Base-by-base conservation (phyloP, 2,888 invertebrate species). In the Archaeoteleia sp. region DNA sequence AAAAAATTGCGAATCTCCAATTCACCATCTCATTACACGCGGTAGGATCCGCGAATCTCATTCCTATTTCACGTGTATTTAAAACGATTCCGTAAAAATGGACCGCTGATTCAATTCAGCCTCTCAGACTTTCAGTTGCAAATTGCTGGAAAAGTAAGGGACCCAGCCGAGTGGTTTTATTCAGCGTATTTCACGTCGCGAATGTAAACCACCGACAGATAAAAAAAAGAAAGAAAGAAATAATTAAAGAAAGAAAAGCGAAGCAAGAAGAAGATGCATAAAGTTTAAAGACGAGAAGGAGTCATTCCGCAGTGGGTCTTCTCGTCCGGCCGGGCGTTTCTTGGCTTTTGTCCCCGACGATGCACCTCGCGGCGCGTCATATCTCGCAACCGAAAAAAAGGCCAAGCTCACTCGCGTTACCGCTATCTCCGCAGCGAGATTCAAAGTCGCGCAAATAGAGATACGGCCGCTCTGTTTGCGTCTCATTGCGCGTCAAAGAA, bases 371-470 rank as follows among this genome's bases (percentile, higher is more conserved):
- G n/a, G n/a, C n/a, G n/a, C n/a, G n/a, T 30, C 37, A 37, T 53
- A 57, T 40, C 42, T 20, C 20, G 32, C 27, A 29, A 37, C 63
- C 51, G 61, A 57, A 53, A 65, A 71, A 70, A 67, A 57, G 68
- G 46, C 17, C 54, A 63, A 65, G 49, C 53, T 39, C 30, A 34
- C 27, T 54, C 66, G 48, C 62, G 66, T 73, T 73, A 73, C 72
- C 60, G 55, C 55, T 74, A 74, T 74, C 75, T 72, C 66, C 37
- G 35, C 15, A 60, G 74, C 67, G 76, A 83, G 84, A 84, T 84
- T 84, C 83, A 84, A 84, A 84, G 84, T 79, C 78, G 75, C 70
- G 79, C 79, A 83, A 83, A 83, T 83, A 81, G 79, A 82, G 82
- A 82, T 82, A 81, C 70, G 77, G 71, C 67, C 55, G 70, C 58